These are phyloP conservation scores for Sander vitreus DNA, from an alignment of 2,113 vertebrate species.

Conservation along the genomic window DNA sequence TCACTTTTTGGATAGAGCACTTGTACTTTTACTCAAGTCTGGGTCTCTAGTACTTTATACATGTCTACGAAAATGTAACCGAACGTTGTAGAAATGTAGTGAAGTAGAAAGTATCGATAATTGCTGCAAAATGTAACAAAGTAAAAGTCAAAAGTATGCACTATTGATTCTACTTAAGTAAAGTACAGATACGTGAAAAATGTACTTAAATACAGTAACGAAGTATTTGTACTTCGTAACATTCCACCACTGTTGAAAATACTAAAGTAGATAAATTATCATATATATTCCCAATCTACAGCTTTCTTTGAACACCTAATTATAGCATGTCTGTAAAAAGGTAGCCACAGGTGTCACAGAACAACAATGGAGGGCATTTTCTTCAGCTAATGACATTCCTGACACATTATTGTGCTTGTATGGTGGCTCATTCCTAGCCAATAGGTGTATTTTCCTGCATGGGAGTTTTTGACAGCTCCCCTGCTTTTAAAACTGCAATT, in stretches of 20 bases:
- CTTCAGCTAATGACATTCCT: constrained; percentile 61
- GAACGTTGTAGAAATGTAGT: too few species aligned
- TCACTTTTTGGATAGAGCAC: too few species aligned
- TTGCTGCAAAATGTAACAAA: too few species aligned
- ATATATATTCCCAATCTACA: constrained; percentile 45
- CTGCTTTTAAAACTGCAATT: constrained; percentile 76
- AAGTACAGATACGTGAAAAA: too few species aligned
- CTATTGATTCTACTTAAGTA: too few species aligned
- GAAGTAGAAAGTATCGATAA: too few species aligned
- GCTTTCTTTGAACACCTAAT: constrained; percentile 66
- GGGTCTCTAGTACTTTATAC: too few species aligned
- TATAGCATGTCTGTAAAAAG: constrained; percentile 57
- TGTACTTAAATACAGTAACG: too few species aligned
- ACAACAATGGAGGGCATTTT: constrained; percentile 72
- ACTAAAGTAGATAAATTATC: constrained; percentile 42
- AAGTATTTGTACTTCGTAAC: too few species aligned
- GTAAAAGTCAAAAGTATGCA: too few species aligned
- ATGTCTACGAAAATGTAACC: too few species aligned
- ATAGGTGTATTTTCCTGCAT: constrained; percentile 63
- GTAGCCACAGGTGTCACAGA: constrained; percentile 68
- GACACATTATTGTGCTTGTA: constrained; percentile 53
- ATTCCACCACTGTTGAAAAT: background rate
- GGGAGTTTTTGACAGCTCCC: constrained; percentile 72
- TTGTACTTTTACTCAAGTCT: too few species aligned
- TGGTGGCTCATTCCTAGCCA: constrained; percentile 54